Evolutionary conservation across 2,113 vertebrate genomes (phyloP).

Genomic region (Hassar affinis): DNA sequence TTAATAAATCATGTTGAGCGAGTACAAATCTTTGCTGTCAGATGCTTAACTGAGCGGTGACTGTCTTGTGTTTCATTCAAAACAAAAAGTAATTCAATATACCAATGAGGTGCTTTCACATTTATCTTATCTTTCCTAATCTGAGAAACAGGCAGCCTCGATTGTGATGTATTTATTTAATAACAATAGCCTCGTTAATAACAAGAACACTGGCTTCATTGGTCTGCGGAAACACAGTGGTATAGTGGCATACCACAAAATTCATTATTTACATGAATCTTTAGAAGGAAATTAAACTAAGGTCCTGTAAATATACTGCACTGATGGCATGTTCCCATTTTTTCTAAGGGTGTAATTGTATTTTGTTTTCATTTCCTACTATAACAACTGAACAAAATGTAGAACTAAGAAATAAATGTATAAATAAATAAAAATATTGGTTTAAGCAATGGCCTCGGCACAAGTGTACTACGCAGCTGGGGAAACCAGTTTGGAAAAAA

Average conservation of each 20-base stretch:
- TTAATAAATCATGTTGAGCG: neutral
- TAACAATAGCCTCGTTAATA: neutral
- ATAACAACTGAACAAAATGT: neutral
- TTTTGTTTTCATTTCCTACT: neutral
- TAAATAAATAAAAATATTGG: neutral
- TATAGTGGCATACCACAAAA: neutral
- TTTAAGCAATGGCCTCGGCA: neutral
- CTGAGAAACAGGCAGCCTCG: neutral
- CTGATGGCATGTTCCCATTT: neutral
- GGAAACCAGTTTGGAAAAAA: neutral
- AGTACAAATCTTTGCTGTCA: neutral
- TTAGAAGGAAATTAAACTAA: neutral
- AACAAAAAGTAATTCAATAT: neutral
- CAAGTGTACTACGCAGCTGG: neutral
- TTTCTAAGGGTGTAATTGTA: neutral
- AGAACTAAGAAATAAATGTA: too few relatives aligned
- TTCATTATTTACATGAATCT: neutral
- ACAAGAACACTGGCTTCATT: neutral
- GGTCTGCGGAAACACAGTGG: neutral
- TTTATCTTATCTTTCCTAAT: neutral
- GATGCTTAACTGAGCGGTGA: neutral
- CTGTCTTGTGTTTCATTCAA: neutral
- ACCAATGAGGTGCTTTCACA: neutral
- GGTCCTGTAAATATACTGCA: neutral
- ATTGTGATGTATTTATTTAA: neutral